phyloP scores from a whole-genome alignment of 2,797 vertebrate species.

The Gymnoscopelus braueri region DNA sequence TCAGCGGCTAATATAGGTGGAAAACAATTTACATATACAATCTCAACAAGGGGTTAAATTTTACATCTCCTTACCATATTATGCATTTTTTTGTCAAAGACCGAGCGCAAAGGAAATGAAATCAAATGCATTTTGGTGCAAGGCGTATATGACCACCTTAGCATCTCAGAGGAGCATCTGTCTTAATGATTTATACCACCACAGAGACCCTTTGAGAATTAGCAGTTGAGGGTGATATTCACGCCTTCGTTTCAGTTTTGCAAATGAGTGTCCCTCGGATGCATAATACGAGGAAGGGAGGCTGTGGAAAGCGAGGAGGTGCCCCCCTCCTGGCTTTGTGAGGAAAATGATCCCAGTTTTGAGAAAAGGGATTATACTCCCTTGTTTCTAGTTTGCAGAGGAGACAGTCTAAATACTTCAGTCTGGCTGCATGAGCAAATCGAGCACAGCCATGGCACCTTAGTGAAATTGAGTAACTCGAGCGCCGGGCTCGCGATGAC shows the following conservation, averaged over 20 bases:
- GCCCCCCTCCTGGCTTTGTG: constrained; percentile 38
- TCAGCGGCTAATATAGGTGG: constrained; percentile 43
- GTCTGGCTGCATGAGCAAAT: constrained; percentile 44
- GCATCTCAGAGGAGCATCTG: constrained; percentile 84
- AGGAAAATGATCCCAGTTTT: constrained; percentile 43
- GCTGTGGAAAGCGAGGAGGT: constrained; percentile 37
- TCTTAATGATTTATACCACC: constrained; percentile 84
- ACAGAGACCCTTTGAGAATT: constrained; percentile 79
- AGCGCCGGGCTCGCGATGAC: constrained; percentile 27
- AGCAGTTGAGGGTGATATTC: constrained; percentile 79
- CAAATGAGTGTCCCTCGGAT: constrained; percentile 74
- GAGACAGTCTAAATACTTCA: constrained; percentile 47
- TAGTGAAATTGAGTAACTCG: constrained; percentile 36
- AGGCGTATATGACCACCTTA: constrained; percentile 72
- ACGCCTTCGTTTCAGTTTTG: constrained; percentile 66
- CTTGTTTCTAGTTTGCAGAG: constrained; percentile 45
- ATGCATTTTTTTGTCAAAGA: constrained; percentile 48
- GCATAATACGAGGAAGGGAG: constrained; percentile 65
- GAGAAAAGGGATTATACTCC: constrained; percentile 36
- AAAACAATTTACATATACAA: constrained; percentile 60
- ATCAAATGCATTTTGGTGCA: constrained; percentile 73
- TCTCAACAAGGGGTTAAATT: constrained; percentile 66
- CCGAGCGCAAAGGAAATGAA: constrained; percentile 65
- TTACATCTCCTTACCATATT: constrained; percentile 59
- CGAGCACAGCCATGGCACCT: constrained; percentile 34